A percentile compares a stretch with the other conserved stretches of the same genome.
Evolutionary conservation across 37 sponge, comb jelly and placozoan species (phyloP).

Genomic region (Axinella damicornis): DNA sequence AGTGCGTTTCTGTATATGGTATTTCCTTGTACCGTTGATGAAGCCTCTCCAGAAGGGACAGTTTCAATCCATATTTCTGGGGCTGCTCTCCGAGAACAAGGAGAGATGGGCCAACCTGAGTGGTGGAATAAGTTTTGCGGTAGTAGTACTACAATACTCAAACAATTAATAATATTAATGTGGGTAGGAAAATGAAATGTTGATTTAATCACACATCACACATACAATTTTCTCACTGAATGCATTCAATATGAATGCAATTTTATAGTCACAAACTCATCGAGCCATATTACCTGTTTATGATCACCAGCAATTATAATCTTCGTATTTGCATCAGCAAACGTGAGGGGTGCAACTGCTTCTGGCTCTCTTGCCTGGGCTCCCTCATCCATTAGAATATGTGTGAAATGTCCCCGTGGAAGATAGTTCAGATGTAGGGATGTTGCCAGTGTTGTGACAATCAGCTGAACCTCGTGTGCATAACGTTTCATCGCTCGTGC

Average conservation of each 20-base stretch:
- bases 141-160: no score
- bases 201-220: no score
- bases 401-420: conserved; percentile 65
- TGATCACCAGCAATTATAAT: conserved; percentile 84
- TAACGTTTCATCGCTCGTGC: background rate
- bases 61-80: conserved; percentile 51
- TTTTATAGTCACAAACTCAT: no score
- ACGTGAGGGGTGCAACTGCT: conserved; percentile 58
- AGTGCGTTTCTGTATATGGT: background rate
- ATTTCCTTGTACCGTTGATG: conserved; percentile 17
- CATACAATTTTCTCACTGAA: no score
- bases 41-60: conserved; percentile 71
- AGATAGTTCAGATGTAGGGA: background rate
- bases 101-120: conserved; percentile 79
- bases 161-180: no score
- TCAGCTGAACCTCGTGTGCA: background rate
- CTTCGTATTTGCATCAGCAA: conserved; percentile 62
- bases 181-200: no score
- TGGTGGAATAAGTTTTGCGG: no score
- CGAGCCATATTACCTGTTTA: conserved; percentile 76
- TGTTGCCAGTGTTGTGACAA: conserved; percentile 65
- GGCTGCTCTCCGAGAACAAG: conserved; percentile 76
- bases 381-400: conserved; percentile 86
- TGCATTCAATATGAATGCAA: background rate
- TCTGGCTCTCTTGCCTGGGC: conserved; percentile 81